Conservation (phyloP, 2,888 invertebrate species). For the Drosophila colorata region DNA sequence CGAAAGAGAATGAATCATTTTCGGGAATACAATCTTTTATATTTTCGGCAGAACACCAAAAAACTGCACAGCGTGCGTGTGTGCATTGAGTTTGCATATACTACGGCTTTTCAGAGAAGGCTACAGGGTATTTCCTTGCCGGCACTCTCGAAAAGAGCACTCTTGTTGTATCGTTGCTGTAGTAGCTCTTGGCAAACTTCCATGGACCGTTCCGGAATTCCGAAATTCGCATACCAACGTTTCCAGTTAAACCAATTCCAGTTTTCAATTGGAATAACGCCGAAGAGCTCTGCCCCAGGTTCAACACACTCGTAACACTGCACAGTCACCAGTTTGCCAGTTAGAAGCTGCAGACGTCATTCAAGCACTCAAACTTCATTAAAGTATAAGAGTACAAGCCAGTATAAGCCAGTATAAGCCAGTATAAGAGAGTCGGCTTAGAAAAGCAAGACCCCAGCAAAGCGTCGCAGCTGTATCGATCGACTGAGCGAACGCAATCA, state of each 20-base stretch:
- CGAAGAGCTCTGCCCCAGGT: conserved; percentile 63
- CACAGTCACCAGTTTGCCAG: conserved; percentile 56
- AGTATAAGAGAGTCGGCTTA: conserved; percentile 43
- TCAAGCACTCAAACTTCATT: conserved; percentile 31
- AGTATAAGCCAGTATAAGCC: conserved; percentile 47
- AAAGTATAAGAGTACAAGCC: conserved; percentile 40
- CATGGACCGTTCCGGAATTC: conserved; percentile 81
- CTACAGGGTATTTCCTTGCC: conserved; percentile 2
- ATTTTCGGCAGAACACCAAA: too few relatives aligned
- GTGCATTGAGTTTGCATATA: too few relatives aligned
- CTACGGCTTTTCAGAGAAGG: neutral
- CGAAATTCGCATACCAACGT: conserved; percentile 78
- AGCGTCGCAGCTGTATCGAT: conserved; percentile 8
- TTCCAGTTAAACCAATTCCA: conserved; percentile 83
- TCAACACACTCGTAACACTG: conserved; percentile 74
- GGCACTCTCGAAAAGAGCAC: conserved; percentile 7
- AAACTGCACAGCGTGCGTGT: too few relatives aligned
- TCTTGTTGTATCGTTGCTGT: conserved; percentile 35
- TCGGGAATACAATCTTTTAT: too few relatives aligned
- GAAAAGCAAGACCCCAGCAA: conserved; percentile 7
- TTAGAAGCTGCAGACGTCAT: conserved; percentile 64
- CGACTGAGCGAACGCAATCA: conserved; percentile 10
- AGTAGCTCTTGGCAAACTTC: conserved; percentile 60
- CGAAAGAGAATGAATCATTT: too few relatives aligned
- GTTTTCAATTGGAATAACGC: conserved; percentile 75